Evolutionary conservation across 2,113 vertebrate genomes (phyloP), one percentile per base, ranked within the genome.

Genomic region (Trichechus manatus): DNA sequence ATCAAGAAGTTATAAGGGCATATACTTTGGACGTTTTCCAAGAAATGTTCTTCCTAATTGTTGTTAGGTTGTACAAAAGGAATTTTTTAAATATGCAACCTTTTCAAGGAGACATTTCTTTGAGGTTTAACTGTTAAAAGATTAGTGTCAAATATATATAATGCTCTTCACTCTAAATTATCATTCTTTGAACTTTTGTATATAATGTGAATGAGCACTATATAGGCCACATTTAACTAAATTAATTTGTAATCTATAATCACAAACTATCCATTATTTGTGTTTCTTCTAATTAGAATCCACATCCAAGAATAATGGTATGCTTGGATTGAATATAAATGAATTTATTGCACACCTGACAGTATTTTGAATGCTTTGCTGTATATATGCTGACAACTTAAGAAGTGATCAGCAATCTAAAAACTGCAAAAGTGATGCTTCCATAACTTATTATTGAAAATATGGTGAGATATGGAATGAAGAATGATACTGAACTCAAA

Each of bases 281-380:
- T 56, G 31, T 84, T 92, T 81, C 10, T 77, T 94, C 47, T 91
- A 66, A 68, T 70, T 93, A 63, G 47, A 88, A 85, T 72, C 1
- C 8, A 68, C 20, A 77, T 63, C 13, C 25, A 78, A 64, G 9
- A 87, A 47, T 42, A 79, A 90, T 47, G 8, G 17, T 42, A 9
- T 88, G 39, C 11, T 47, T 89, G n/a, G 70, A 72, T 42, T 33
- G 63, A 79, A 66, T 78, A 47, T 19, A 61, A 83, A 89, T 83
- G 27, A 27, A 50, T 89, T 77, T 20, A 36, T 15, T 19, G 7
- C 19, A 29, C 50, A 53, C 4, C 6, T 19, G n/a, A 53, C 0
- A 9, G 0, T 31, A 50, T 39, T 75, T 77, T 36, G 33, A 8
- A 63, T 70, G 2, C 9, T 56, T 47, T 1, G 42, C 25, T 75